A percentile compares a stretch with the other conserved stretches of the same genome.
These are phyloP conservation scores for Cosmia trapezina DNA, from an alignment of 2,888 invertebrate genomes.

Conservation along the genomic window DNA sequence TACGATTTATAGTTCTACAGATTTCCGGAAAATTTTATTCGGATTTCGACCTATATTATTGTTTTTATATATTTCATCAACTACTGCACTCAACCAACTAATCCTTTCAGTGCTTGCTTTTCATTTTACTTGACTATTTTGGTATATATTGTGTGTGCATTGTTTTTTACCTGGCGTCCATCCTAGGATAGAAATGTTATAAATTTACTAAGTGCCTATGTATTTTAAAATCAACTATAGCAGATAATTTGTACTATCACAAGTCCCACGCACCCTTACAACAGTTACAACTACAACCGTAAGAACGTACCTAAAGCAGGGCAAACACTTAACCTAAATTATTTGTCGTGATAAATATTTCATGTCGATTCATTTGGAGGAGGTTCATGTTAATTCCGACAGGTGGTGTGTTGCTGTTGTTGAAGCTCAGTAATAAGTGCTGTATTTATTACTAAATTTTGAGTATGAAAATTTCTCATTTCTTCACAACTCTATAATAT, in stretches of 20 bases:
- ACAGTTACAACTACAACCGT: background rate
- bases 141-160: background rate
- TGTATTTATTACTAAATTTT: background rate
- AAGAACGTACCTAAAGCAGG: background rate
- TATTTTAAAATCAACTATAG: background rate
- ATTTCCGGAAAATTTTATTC: background rate
- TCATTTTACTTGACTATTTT: background rate
- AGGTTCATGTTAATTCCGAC: constrained; percentile 5
- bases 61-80: background rate
- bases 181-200: background rate
- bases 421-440: background rate
- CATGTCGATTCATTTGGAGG: constrained; percentile 15
- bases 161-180: background rate
- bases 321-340: constrained; percentile 7
- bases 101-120: background rate
- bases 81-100: background rate
- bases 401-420: background rate
- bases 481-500: background rate
- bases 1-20: constrained; percentile 5
- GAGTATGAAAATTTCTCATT: background rate
- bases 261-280: background rate
- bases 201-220: too few relatives aligned
- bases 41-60: background rate
- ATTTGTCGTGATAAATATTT: constrained; percentile 25
- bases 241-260: background rate